Evolutionary conservation across 2,113 vertebrate species (phyloP).

Genomic region (Enhydra lutris): DNA sequence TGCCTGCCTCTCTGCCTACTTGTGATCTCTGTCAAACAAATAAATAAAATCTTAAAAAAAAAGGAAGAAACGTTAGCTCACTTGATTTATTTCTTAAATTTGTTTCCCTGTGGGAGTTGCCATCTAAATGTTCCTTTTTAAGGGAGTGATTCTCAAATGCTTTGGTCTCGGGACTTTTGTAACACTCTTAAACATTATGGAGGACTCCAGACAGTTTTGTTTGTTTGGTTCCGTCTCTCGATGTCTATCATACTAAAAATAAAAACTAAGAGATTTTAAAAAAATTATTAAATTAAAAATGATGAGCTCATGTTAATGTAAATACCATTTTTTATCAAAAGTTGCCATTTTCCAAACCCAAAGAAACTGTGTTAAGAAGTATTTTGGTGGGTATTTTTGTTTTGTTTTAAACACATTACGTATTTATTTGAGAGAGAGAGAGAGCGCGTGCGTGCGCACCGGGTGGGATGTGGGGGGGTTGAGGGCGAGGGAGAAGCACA

Average conservation of each 20-base stretch:
- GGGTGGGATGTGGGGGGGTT: accelerated
- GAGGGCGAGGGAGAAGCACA: neutral
- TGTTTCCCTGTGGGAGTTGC: neutral
- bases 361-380: neutral
- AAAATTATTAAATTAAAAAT: neutral
- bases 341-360: neutral
- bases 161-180: neutral
- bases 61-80: too few relatives aligned
- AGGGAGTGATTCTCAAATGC: neutral
- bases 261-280: neutral
- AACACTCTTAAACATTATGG: neutral
- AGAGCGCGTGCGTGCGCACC: too few relatives aligned
- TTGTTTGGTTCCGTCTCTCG: neutral
- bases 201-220: neutral
- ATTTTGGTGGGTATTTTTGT: neutral
- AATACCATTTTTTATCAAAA: neutral
- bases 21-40: too few relatives aligned
- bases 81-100: neutral
- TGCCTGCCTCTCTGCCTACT: too few relatives aligned
- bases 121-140: neutral
- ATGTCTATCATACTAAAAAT: neutral
- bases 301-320: neutral
- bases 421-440: neutral
- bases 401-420: neutral
- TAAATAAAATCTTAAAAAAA: too few relatives aligned